Base-by-base conservation (phyloP, 2,797 vertebrate genomes). In the Sciurus vulgaris region DNA sequence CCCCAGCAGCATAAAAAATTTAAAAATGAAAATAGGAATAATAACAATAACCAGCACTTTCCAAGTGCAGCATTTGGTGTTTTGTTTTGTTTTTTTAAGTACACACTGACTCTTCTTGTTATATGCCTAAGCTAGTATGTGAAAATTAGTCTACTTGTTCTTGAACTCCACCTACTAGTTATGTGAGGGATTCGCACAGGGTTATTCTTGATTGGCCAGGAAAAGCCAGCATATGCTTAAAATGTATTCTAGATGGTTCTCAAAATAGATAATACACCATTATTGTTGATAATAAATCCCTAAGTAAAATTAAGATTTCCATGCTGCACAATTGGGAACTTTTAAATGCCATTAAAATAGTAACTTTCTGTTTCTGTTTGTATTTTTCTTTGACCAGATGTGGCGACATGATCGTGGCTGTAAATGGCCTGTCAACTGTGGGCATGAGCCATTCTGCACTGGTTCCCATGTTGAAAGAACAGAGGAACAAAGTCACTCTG, bases 381-480 rank as follows among this genome's bases (percentile, higher is more conserved):
- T 91, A 24, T 92, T 92, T 89, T 61, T 94, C 74, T 51, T 92
- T 87, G 97, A 97, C 49, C 90, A 99, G 99, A 98, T 99, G 99
- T 79, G 99, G 99, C 2, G 99, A 99, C 98, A 99, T 99, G 99
- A 99, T 99, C 20, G 99, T 99, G 91, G 99, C 99, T 0, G 99
- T 99, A 65, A 99, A 99, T 0, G 99, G 99, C 97, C 98, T 99
- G 15, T 99, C 99, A 2, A 99, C 99, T 0, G 99, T 99, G 88
- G 99, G 99, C 96, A 99, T 99, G 99, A 99, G 99, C 98, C 99
- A 99, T 98, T 99, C 99, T 0, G 99, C 99, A 0, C 98, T 99
- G 20, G 99, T 99, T 79, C 99, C 99, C 91, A 99, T 99, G 99
- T 97, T 99, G 98, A 99, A 99, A 98, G 99, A 99, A 98, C 99